Base-by-base conservation (phyloP, 2,113 vertebrate genomes). In the Oryzias curvinotus region DNA sequence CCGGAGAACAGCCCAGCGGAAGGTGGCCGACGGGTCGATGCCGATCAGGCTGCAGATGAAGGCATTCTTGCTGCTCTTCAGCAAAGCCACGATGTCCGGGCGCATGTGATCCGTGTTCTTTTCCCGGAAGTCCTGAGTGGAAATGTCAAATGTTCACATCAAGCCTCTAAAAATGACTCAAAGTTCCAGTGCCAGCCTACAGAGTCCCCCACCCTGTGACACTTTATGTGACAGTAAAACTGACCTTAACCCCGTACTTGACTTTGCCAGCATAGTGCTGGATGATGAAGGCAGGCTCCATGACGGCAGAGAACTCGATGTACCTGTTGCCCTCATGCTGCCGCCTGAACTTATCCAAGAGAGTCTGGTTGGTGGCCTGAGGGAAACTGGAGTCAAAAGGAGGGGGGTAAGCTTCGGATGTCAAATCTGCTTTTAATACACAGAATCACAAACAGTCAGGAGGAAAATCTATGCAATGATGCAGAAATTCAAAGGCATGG, bases 21-120 rank as follows among this genome's bases (percentile, higher is more conserved):
- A 99, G 0, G 95, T 93, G 18, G 96, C 95, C 15, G 97, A 92
- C 0, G 96, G 97, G 76, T 98, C 95, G 2, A 98, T 94, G 14
- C 96, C 95, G 1, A 98, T 98, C 93, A 99, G 93, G 1, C 95
- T 90, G 0, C 95, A 94, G 86, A 99, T 94, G 59, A 99, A 99
- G 55, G 96, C 93, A 3, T 93, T 99, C 52, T 87, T 93, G 85
- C 98, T 99, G 93, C 98, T 98, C 80, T 96, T 92, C 46, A 99
- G 90, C 7, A 99, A 90, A 23, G 96, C 95, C 0, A 99, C 97
- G 15, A 99, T 97, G 85, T 99, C 98, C 0, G 97, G 96, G 0
- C 98, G 92, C 98, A 99, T 98, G 78, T 99, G 98, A 71, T 99
- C 98, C 0, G 97, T 98, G 88, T 99, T 99, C 90, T 99, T 99